Conservation (phyloP, 2,797 vertebrate genomes). For the Cheirogaleus major region DNA sequence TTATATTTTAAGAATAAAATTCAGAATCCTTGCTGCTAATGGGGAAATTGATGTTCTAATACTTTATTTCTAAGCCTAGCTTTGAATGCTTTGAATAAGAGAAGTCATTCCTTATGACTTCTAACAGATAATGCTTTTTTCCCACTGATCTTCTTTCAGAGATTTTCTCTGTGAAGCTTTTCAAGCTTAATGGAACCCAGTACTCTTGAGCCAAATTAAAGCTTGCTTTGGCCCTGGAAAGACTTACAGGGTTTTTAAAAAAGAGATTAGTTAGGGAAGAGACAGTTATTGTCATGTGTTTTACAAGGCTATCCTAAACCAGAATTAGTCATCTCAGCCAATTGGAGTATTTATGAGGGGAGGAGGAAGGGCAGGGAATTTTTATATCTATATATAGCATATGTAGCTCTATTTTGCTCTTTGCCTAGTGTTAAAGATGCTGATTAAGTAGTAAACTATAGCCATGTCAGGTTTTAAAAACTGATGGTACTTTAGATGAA, state of each 20-base stretch:
- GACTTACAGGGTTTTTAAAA: neutral
- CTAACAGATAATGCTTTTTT: slow-evolving; percentile 5
- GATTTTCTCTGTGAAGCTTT: slow-evolving; percentile 48
- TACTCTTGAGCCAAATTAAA: slow-evolving; percentile 47
- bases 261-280: slow-evolving; percentile 23
- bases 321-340: neutral
- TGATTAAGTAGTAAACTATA: neutral
- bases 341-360: neutral
- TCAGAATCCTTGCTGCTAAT: slow-evolving; percentile 28
- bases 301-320: neutral
- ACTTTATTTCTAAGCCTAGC: neutral
- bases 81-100: slow-evolving; percentile 41
- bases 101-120: neutral
- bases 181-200: slow-evolving; percentile 35
- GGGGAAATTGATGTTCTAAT: slow-evolving; percentile 20
- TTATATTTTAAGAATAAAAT: slow-evolving; percentile 61
- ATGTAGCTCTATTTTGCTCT: neutral
- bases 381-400: neutral
- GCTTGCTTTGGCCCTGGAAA: slow-evolving; percentile 24
- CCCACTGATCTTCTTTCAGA: slow-evolving; percentile 42
- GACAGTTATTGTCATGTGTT: neutral
- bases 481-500: neutral
- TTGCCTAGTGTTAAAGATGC: neutral
- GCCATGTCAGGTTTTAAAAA: neutral
- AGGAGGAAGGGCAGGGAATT: neutral